A percentile compares a stretch with the other conserved stretches of the same genome.
Evolutionary conservation across 2,888 invertebrate genomes (phyloP).

Genomic region (Andrena bicolor): DNA sequence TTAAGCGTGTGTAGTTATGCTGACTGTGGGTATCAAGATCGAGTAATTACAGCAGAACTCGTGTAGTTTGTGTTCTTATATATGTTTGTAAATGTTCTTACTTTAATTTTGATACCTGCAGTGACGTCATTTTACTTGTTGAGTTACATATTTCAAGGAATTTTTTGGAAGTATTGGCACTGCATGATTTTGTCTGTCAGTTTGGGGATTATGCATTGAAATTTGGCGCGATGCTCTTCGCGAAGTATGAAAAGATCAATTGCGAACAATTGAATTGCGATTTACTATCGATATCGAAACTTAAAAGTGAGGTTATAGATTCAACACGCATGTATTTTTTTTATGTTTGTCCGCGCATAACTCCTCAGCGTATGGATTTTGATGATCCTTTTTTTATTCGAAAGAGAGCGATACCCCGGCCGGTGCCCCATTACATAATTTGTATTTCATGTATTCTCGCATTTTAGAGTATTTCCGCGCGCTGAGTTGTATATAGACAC

Average conservation of each 20-base stretch:
- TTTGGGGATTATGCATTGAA: constrained; percentile 28
- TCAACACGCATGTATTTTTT: too few species aligned
- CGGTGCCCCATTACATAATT: too few species aligned
- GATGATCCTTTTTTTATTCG: too few species aligned
- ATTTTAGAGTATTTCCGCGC: too few species aligned
- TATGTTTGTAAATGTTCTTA: neutral
- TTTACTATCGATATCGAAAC: neutral
- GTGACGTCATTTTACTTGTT: constrained; percentile 38
- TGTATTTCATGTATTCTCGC: too few species aligned
- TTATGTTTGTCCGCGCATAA: too few species aligned
- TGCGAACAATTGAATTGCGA: constrained; percentile 43
- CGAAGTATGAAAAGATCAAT: constrained; percentile 5
- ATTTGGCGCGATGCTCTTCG: constrained; percentile 33
- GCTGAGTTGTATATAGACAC: too few species aligned
- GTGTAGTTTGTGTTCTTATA: neutral
- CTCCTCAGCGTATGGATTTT: too few species aligned
- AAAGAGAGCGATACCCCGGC: too few species aligned
- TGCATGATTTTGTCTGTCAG: constrained; percentile 14
- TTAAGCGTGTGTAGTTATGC: constrained; percentile 37
- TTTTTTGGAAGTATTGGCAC: neutral
- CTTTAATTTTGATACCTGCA: constrained; percentile 13
- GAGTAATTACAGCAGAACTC: neutral
- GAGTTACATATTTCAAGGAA: constrained; percentile 22
- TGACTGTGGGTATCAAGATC: constrained; percentile 30
- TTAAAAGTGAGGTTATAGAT: neutral